Base-by-base conservation (phyloP, 1,140 invertebrate genomes). In the Myzus persicae region DNA sequence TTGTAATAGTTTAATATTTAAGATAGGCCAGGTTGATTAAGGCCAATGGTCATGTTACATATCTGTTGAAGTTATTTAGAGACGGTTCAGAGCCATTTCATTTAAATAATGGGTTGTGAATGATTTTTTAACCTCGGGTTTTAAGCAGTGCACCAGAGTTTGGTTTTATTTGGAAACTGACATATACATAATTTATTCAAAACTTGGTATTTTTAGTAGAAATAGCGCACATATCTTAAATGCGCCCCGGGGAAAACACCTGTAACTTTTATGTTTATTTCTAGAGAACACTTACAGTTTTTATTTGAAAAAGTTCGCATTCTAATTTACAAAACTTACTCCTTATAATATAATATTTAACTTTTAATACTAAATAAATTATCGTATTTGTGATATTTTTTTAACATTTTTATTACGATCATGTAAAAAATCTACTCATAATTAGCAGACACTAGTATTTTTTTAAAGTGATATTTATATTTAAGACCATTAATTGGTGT, bases 241-340 rank as follows among this genome's bases (percentile, higher is more conserved):
- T 76, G 14, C 59, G 14, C 59, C 59, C 59, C 31, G 1, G 59
- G 59, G 59, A 76, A 76, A 76, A 76, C 59, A 76, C 59, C 59
- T 76, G 59, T 76, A 76, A 76, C 59, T n/a, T 76, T 76, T 76
- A 76, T 76, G 59, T 76, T 76, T 76, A n/a, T 76, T 76, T 18
- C 59, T 76, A n/a, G 20, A 76, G 22, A 76, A 76, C 11, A 18
- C 31, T 76, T n/a, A 5, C 9, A 76, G 31, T 76, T 76, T 76
- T n/a, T 76, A 76, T 76, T 76, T 76, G 9, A 76, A 67, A 76
- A n/a, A 76, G 31, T n/a, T n/a, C 31, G 4, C 0, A n/a, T 76
- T 36, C 59, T 67, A 22, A 76, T n/a, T 31, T 76, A 76, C 3
- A 76, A 76, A 76, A 76, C 14, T 2, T 18, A n/a, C 31, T 76